phyloP scores from a whole-genome alignment of 2,797 vertebrate genomes.

The Pogonophryne albipinna region DNA sequence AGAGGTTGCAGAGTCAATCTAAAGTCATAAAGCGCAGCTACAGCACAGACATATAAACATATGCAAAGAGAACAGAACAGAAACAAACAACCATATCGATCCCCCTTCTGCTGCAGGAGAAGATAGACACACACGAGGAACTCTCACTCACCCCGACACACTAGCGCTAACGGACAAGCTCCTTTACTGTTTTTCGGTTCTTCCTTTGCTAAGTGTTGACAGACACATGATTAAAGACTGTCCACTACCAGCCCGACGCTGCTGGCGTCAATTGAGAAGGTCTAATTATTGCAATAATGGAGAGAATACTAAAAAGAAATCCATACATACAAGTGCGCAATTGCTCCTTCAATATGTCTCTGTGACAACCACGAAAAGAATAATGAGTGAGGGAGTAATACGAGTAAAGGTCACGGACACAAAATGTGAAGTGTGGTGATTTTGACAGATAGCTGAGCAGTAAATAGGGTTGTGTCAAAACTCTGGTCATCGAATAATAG shows the following conservation, averaged over 20 bases:
- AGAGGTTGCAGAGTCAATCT: constrained; percentile 38
- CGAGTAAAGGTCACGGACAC: constrained; percentile 71
- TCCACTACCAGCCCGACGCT: constrained; percentile 70
- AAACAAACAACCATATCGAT: constrained; percentile 48
- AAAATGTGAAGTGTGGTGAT: constrained; percentile 71
- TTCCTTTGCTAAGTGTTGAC: constrained; percentile 71
- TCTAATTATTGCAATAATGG: constrained; percentile 79
- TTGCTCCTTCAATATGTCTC: constrained; percentile 65
- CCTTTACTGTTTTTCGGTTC: constrained; percentile 61
- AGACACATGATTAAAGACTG: constrained; percentile 78
- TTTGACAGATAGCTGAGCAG: constrained; percentile 57
- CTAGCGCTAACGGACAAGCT: constrained; percentile 50
- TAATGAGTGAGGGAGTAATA: constrained; percentile 69
- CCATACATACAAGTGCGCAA: constrained; percentile 63
- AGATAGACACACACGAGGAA: constrained; percentile 38
- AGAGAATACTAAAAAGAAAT: constrained; percentile 72
- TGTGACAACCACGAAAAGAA: constrained; percentile 71
- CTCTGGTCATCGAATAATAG: constrained; percentile 40
- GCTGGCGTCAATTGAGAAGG: constrained; percentile 77
- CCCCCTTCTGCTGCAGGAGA: constrained; percentile 11
- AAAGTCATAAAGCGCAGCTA: constrained; percentile 14
- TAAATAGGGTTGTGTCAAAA: constrained; percentile 70
- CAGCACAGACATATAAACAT: constrained; percentile 33
- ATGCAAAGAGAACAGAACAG: constrained; percentile 52
- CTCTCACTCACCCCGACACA: constrained; percentile 48